A percentile compares a stretch with the other conserved stretches of the same genome.
Conservation (phyloP, 2,888 invertebrate species). For the Glaucopsyche alexis region DNA sequence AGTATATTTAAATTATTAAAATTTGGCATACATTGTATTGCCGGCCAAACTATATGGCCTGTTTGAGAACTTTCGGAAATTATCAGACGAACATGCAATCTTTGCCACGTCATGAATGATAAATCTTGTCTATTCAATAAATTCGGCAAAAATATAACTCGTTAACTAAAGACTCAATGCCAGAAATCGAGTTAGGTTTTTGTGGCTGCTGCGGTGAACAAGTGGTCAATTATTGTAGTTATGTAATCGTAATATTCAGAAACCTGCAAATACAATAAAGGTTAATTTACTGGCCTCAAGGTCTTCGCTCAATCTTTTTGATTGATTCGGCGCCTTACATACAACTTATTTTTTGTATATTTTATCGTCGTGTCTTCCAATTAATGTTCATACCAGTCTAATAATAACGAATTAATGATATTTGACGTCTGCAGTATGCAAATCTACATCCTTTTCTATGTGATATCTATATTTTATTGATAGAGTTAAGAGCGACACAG, state of each 20-base stretch:
- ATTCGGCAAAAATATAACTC: neutral
- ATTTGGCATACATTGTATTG: too few species aligned
- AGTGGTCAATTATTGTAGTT: neutral
- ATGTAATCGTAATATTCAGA: conserved; percentile 21
- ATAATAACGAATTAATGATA: neutral
- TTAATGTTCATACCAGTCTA: neutral
- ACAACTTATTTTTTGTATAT: neutral
- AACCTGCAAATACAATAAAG: conserved; percentile 26
- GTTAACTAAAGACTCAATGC: neutral
- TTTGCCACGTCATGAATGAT: neutral
- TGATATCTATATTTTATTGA: neutral
- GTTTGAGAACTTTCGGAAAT: too few species aligned
- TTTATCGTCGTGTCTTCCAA: neutral
- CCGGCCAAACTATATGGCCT: too few species aligned
- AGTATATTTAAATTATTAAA: too few species aligned
- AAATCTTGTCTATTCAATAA: neutral
- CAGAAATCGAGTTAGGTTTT: neutral
- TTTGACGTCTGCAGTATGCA: neutral
- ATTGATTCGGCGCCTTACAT: conserved; percentile 25
- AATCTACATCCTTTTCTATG: neutral
- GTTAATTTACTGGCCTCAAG: conserved; percentile 31
- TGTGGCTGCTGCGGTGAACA: neutral
- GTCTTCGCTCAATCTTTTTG: conserved; percentile 11
- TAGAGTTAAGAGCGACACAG: neutral
- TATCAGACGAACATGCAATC: neutral